phyloP scores from a whole-genome alignment of 2,797 vertebrate genomes.

The Lepilemur septentrionalis region DNA sequence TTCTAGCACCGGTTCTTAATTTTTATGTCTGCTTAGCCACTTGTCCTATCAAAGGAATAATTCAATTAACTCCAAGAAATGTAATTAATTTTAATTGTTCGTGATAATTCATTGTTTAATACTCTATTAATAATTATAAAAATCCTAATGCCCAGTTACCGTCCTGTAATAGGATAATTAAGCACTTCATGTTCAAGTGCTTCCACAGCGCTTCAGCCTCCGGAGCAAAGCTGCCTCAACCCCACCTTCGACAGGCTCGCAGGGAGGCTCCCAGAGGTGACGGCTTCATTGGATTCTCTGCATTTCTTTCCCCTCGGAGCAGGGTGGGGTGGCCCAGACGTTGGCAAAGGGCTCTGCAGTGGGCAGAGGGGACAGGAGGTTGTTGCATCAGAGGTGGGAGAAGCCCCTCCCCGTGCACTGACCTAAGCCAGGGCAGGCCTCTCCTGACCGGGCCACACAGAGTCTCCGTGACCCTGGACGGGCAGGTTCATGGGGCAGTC shows the following conservation, averaged over 20 bases:
- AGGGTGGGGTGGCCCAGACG: rapidly evolving
- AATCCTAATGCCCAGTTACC: constrained; percentile 73
- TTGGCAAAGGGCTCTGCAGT: not conserved
- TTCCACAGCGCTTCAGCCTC: constrained; percentile 23
- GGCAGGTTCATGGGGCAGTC: not conserved
- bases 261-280: not conserved
- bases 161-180: constrained; percentile 81
- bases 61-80: constrained; percentile 85
- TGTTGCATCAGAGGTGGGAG: not conserved
- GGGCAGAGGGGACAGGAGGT: not conserved
- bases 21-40: constrained; percentile 69
- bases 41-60: constrained; percentile 78
- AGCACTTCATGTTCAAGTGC: constrained; percentile 69
- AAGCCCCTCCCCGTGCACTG: not conserved
- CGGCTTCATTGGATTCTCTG: not conserved
- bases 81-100: constrained; percentile 87
- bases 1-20: not conserved
- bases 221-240: rapidly evolving
- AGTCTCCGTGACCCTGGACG: not conserved
- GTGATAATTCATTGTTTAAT: constrained; percentile 85
- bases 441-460: not conserved
- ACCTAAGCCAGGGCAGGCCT: not conserved
- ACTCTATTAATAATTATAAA: constrained; percentile 80
- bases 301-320: not conserved
- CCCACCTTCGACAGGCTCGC: rapidly evolving